These are phyloP conservation scores for Prionchulus punctatus DNA, from an alignment of 2,888 invertebrate species.

Conservation along the genomic window DNA sequence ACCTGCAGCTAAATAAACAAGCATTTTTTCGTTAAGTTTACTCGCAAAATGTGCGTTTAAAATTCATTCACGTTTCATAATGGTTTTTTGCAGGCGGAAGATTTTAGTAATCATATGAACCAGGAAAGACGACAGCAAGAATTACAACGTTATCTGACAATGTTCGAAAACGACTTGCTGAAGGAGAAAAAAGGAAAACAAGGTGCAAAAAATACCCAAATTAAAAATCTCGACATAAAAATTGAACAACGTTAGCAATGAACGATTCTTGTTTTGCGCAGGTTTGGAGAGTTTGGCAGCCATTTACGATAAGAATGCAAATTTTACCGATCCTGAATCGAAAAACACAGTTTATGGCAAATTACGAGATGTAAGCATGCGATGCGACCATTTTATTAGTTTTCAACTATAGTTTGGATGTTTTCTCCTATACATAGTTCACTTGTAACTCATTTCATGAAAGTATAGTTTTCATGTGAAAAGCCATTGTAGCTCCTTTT, in stretches of 20 bases:
- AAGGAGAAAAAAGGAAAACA: slow-evolving; percentile 6
- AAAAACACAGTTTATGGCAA: not conserved
- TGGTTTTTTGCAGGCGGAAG: slow-evolving; percentile 9
- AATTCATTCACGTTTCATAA: not conserved
- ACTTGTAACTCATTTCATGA: too few relatives aligned
- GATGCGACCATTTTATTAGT: too few relatives aligned
- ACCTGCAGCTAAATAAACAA: too few relatives aligned
- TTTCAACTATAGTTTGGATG: too few relatives aligned
- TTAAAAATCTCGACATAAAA: too few relatives aligned
- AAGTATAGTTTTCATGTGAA: too few relatives aligned
- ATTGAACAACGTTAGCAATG: too few relatives aligned
- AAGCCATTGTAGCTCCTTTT: too few relatives aligned
- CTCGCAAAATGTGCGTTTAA: not conserved
- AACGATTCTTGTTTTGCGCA: too few relatives aligned
- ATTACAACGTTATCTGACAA: not conserved
- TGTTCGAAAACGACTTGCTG: slow-evolving; percentile 4
- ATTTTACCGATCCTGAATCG: not conserved
- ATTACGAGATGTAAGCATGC: not conserved
- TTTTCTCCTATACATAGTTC: too few relatives aligned
- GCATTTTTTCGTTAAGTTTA: too few relatives aligned
- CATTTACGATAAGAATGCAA: not conserved
- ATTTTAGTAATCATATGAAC: slow-evolving; percentile 6
- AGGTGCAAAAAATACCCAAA: too few relatives aligned
- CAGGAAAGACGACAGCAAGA: not conserved
- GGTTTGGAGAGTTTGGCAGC: not conserved